phyloP scores from a whole-genome alignment of 2,797 vertebrate species.

The Ficedula albicollis region DNA sequence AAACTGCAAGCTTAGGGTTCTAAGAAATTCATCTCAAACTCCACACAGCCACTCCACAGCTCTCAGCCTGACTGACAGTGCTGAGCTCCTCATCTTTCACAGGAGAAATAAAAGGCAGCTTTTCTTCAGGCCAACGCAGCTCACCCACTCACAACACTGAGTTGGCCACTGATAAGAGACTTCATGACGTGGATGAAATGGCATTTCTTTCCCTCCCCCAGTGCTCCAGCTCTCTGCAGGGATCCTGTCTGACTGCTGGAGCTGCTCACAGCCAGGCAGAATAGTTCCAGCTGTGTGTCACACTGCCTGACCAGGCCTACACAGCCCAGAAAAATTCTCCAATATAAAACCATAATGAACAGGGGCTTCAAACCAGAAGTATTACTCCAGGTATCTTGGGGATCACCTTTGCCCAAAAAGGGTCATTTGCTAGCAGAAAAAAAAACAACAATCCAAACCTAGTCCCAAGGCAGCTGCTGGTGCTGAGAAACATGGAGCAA shows the following conservation, averaged over 20 bases:
- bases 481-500: not conserved
- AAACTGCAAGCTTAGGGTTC: not conserved
- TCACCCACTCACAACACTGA: conserved; percentile 20
- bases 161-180: conserved; percentile 53
- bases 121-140: not conserved
- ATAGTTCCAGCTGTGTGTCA: conserved; percentile 29
- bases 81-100: conserved; percentile 1
- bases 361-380: not conserved
- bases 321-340: not conserved
- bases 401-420: not conserved
- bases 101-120: conserved; percentile 26
- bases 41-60: not conserved
- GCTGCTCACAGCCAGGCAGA: conserved; percentile 9
- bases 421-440: not conserved
- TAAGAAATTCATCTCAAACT: not conserved
- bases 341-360: not conserved
- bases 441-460: not conserved
- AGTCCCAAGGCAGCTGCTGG: not conserved
- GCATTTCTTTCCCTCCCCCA: conserved; percentile 39
- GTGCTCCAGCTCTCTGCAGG: conserved; percentile 31
- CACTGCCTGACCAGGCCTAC: not conserved
- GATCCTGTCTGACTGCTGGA: conserved; percentile 51
- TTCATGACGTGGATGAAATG: conserved; percentile 54
- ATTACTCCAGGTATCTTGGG: not conserved
- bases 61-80: not conserved